Conservation (phyloP, 2,797 vertebrate genomes). For the Lutjanus campechanus region DNA sequence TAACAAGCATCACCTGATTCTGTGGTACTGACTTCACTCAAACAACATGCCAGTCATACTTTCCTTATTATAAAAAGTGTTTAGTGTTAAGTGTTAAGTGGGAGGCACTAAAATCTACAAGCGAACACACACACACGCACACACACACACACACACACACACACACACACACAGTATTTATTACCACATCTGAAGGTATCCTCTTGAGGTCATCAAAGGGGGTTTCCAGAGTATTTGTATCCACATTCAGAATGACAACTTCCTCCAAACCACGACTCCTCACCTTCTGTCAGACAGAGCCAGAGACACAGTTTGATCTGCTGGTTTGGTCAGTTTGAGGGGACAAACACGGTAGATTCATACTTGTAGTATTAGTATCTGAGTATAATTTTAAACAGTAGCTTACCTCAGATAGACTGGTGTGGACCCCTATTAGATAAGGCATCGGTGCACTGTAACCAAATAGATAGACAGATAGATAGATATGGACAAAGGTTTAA, state of each 20-base stretch:
- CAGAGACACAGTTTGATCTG: constrained; percentile 8
- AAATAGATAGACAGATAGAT: constrained; percentile 1
- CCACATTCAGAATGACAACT: constrained; percentile 92
- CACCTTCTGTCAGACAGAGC: constrained; percentile 82
- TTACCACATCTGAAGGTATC: constrained; percentile 92
- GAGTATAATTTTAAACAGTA: neutral
- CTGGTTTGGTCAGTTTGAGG: neutral
- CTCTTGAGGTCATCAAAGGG: constrained; percentile 90
- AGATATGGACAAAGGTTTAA: too few relatives aligned
- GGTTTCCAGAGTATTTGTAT: constrained; percentile 91
- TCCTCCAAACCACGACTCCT: constrained; percentile 89
- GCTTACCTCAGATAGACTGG: constrained; percentile 90
- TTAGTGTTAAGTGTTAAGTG: neutral
- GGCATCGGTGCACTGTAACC: constrained; percentile 92
- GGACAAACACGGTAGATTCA: neutral
- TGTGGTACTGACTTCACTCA: neutral
- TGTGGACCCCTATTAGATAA: constrained; percentile 94
- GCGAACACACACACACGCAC: neutral
- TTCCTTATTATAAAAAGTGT: neutral
- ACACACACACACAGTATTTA: constrained; percentile 1
- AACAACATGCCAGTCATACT: neutral
- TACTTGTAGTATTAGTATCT: neutral
- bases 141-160: neutral
- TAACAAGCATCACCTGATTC: neutral
- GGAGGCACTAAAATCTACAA: neutral